These are phyloP conservation scores for Sphaerophoria taeniata DNA, from an alignment of 2,888 invertebrate genomes.

Conservation along the genomic window DNA sequence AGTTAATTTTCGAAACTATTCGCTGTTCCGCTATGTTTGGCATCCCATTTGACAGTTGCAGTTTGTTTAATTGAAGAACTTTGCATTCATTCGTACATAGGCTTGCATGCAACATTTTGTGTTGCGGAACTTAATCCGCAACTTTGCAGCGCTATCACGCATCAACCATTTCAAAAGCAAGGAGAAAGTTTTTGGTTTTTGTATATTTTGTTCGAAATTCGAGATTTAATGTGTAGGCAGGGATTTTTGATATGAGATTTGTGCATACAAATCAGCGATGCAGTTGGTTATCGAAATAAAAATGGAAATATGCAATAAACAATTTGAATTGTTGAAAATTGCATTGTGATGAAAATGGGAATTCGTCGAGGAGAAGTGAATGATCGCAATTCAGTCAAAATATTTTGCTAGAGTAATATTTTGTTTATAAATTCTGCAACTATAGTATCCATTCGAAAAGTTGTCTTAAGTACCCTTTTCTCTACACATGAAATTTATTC, in stretches of 20 bases:
- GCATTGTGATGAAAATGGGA: not conserved
- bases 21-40: not conserved
- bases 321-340: not conserved
- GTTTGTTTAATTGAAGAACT: not conserved
- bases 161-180: not conserved
- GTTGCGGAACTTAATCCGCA: not conserved
- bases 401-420: not conserved
- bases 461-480: too few species aligned
- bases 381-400: slow-evolving; percentile 4
- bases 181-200: slow-evolving; percentile 23
- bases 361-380: not conserved
- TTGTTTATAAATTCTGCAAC: not conserved
- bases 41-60: slow-evolving; percentile 30
- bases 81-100: slow-evolving; percentile 6
- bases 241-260: slow-evolving; percentile 10
- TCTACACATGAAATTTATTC: too few species aligned
- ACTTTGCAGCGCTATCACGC: not conserved
- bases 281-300: not conserved
- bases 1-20: slow-evolving; percentile 8
- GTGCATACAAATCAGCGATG: not conserved
- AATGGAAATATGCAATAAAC: not conserved
- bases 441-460: too few species aligned
- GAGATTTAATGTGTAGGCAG: not conserved
- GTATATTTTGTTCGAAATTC: not conserved
- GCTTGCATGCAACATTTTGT: not conserved